Evolutionary conservation across 2,797 vertebrate genomes (phyloP), one percentile per base, ranked within the genome.

Genomic region (Cephalopachus bancanus): DNA sequence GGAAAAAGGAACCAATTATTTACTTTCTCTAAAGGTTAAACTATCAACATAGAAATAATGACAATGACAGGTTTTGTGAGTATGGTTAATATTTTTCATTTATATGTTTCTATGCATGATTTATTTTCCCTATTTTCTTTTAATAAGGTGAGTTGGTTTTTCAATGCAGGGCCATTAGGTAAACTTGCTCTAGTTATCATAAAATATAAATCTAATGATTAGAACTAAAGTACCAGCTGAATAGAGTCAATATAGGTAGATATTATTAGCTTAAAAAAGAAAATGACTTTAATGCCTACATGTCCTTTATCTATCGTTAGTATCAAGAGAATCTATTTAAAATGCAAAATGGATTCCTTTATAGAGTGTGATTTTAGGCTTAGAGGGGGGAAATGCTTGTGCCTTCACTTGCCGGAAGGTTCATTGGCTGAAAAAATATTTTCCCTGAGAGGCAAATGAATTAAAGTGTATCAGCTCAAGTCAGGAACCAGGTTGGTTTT

Each of bases 21-120:
- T 89, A 19, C 15, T 89, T 95, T 93, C 55, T 86, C 28, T 90
- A 65, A 92, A 92, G n/a, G 22, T 83, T 91, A 80, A 92, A 80
- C 49, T 76, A 65, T 19, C 26, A 80, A 60, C 53, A 30, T 75
- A 83, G 30, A 75, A 65, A 74, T 83, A 60, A 89, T 74, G 80
- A 30, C 37, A 76, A 83, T 37, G 37, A 37, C 37, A 37, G 37
- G 26, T 94, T 94, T 49, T 51, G 10, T 83, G 19, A 10, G 3
- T 80, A 30, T 62, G 67, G 16, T 69, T 80, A 92, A 62, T 71
- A 37, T 67, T 92, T 95, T 93, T 76, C 60, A 80, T 75, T 76
- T 91, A 2, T 33, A 24, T 79, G 44, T 81, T 86, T 93, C 28
- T 57, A 53, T 22, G 59, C 10, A 69, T 86, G 33, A 91, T 85